phyloP scores from a whole-genome alignment of 2,888 invertebrate genomes.

The Melieria crassipennis region DNA sequence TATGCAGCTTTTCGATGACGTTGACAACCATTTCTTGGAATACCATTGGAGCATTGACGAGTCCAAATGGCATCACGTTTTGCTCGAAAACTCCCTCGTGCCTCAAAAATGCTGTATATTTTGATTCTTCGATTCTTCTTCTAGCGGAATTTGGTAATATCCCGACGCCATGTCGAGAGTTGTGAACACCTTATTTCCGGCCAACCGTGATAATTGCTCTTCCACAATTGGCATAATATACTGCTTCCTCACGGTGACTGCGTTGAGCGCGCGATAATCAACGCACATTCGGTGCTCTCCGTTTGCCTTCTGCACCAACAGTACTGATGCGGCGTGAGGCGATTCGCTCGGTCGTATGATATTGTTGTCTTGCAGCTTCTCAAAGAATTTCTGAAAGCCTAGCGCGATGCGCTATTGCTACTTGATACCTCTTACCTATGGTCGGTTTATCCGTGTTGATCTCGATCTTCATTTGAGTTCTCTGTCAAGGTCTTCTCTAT shows the following conservation, averaged over 20 bases:
- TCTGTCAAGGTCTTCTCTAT: neutral
- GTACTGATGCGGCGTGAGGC: conserved; percentile 33
- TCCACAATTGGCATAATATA: conserved; percentile 2
- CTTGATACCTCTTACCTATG: conserved; percentile 27
- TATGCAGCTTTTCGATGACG: conserved; percentile 20
- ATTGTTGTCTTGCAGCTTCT: conserved; percentile 23
- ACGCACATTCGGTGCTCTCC: conserved; percentile 37
- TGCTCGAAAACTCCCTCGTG: conserved; percentile 53
- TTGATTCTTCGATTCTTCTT: conserved; percentile 10
- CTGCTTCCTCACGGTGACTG: conserved; percentile 14
- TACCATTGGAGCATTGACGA: conserved; percentile 53
- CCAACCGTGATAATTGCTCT: conserved; percentile 15
- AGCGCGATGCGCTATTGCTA: conserved; percentile 16
- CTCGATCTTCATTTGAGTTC: conserved; percentile 18
- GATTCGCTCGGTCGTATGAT: conserved; percentile 35
- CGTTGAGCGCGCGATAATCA: conserved; percentile 37
- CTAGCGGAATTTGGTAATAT: conserved; percentile 47
- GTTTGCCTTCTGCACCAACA: conserved; percentile 31
- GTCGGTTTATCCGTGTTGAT: conserved; percentile 7
- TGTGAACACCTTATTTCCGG: conserved; percentile 49
- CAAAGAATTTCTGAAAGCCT: conserved; percentile 17
- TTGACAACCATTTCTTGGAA: conserved; percentile 53
- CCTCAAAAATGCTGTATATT: conserved; percentile 8
- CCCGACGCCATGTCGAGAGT: conserved; percentile 51
- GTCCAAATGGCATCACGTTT: conserved; percentile 55